Base-by-base conservation (phyloP, 2,888 invertebrate species). In the Campopleginae sp. region DNA sequence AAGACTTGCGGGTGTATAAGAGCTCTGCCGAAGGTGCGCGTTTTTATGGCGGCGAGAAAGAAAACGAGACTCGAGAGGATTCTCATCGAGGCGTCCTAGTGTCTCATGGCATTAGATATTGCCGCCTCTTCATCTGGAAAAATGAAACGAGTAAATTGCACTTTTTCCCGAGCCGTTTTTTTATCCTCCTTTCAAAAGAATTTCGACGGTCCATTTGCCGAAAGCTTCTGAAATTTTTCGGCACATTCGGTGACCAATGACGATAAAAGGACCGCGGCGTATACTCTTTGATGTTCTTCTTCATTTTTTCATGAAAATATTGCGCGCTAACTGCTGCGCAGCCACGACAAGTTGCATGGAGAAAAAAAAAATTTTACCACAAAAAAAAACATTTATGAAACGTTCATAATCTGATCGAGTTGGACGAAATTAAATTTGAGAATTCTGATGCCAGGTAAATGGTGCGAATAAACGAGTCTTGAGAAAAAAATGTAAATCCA, bases 21-120 rank as follows among this genome's bases (percentile, higher is more conserved):
- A 80, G 80, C 85, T 86, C 65, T 76, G 75, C 82, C 84, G 82
- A 85, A 63, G 85, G 82, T 79, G 86, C 87, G 85, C 87, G 85
- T 87, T 88, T 92, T 93, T 92, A 92, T 90, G 92, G 88, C 84
- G 86, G 90, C 90, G 90, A 91, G 38, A 78, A 91, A 90, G 88
- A 80, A 82, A 82, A 68, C 44, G 44, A 77, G 42, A 33, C 48
- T 19, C 33, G 65, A 54, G 58, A 68, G 31, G 48, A 54, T 74
- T 71, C 80, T 70, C 46, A 83, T 61, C 75, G 54, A 33, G 17
- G 58, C 48, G 14, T 63, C 27, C 23, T 27, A n/a, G 72, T 27
- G 33, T 84, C 72, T 65, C 46, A 12, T 27, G 42, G 44, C 23
- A 80, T 80, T 80, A 74, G 44, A 66, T 58, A 65, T 79, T 75